Base-by-base conservation (phyloP, 2,888 invertebrate species). In the Zaprionus obscuricornis region DNA sequence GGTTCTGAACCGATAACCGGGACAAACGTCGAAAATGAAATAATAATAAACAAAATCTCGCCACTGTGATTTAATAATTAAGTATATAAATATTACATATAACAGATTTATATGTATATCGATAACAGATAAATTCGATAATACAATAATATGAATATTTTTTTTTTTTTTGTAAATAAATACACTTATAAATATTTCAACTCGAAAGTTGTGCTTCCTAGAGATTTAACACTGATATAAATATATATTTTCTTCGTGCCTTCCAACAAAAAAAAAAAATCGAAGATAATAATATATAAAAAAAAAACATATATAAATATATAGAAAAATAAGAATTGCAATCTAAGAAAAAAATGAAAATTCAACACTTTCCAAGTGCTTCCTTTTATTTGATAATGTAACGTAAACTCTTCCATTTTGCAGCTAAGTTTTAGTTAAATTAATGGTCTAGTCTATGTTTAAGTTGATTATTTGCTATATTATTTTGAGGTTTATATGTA, bases 21-120 rank as follows among this genome's bases (percentile, higher is more conserved):
- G 54, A 56, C 74, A 66, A 74, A 45, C 66, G 85, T 82, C 74
- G 34, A 31, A 22, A 49, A 49, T n/a, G n/a, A 47, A 13, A 10
- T 37, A 24, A 17, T 5, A n/a, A n/a, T n/a, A n/a, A n/a, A n/a
- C n/a, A n/a, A n/a, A n/a, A n/a, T 86, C 85, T 85, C 87, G 73
- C 69, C 78, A 72, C 87, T 85, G 85, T 85, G 85, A 85, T 85
- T 59, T 82, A 86, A 46, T 18, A 50, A 77, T 74, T 73, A 86
- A 82, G 75, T 74, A 74, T 51, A 57, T 39, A 52, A 40, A 42
- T 39, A 43, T 43, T n/a, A n/a, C n/a, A 14, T 36, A 43, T 18
- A 29, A 70, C 11, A 31, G 47, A 52, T 31, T 54, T 39, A 54
- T 47, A 37, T n/a, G n/a, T n/a, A n/a, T n/a, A 31, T 7, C 27